These are phyloP conservation scores for Pseudomyrmex flavicornis DNA, from an alignment of 1,140 invertebrate genomes.

Conservation along the genomic window DNA sequence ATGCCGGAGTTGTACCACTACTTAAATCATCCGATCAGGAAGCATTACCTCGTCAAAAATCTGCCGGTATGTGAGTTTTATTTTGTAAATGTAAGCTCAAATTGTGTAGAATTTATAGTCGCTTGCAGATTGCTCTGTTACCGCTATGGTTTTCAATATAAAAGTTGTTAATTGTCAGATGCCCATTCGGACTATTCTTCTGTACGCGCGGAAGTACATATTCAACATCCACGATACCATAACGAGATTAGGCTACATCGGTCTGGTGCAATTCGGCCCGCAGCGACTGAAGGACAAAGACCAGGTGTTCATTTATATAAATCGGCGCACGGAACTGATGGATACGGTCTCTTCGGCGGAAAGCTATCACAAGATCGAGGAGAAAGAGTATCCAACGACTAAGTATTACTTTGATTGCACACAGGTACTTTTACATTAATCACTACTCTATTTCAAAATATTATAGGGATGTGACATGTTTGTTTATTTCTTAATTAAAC, in stretches of 20 bases:
- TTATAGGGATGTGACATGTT: neutral
- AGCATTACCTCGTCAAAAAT: constrained; percentile 88
- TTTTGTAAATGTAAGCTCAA: constrained; percentile 66
- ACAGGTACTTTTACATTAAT: constrained; percentile 75
- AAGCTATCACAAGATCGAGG: constrained; percentile 88
- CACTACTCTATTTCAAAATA: neutral
- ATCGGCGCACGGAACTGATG: constrained; percentile 87
- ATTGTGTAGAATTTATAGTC: no score
- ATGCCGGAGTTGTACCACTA: constrained; percentile 87
- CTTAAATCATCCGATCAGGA: constrained; percentile 89
- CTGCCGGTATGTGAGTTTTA: constrained; percentile 80
- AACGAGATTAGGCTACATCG: constrained; percentile 87
- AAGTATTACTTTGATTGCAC: constrained; percentile 86
- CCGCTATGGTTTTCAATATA: no score
- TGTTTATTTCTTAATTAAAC: no score
- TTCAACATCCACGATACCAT: constrained; percentile 87
- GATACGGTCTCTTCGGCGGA: constrained; percentile 89
- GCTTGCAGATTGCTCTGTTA: no score
- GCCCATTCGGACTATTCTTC: constrained; percentile 83
- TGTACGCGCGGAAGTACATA: constrained; percentile 88
- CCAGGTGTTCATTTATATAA: constrained; percentile 90
- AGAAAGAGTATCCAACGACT: constrained; percentile 86
- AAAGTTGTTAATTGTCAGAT: neutral
- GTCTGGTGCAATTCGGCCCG: constrained; percentile 90
- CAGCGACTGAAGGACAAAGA: constrained; percentile 90